Conservation (phyloP, 2,888 invertebrate species). For the Nemoura dubitans region DNA sequence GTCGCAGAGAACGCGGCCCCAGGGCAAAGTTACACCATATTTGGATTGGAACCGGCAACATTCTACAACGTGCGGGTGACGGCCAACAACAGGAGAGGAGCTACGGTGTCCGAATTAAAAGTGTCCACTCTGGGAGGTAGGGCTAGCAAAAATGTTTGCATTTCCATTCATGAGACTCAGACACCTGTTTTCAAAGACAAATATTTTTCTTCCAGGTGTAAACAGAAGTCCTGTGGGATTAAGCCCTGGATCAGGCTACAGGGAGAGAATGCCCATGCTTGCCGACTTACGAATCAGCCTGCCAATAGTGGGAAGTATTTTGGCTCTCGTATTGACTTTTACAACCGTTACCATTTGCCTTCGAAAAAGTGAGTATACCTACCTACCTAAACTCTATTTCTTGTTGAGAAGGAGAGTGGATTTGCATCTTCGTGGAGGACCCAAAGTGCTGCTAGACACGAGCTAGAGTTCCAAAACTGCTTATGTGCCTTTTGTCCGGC, state of each 20-base stretch:
- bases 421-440: too few species aligned
- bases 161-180: too few species aligned
- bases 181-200: too few species aligned
- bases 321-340: conserved; percentile 49
- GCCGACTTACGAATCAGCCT: conserved; percentile 49
- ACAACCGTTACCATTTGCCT: conserved; percentile 49
- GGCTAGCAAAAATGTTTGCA: too few species aligned
- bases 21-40: conserved; percentile 48
- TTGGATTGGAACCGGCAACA: conserved; percentile 52
- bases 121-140: conserved; percentile 53
- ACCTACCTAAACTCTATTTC: not conserved
- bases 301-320: conserved; percentile 49
- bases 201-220: conserved; percentile 45
- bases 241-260: conserved; percentile 43
- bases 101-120: conserved; percentile 50
- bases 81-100: conserved; percentile 53
- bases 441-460: too few species aligned
- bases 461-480: too few species aligned
- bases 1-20: conserved; percentile 48
- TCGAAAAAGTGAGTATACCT: conserved; percentile 48
- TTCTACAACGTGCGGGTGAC: conserved; percentile 53
- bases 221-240: conserved; percentile 44
- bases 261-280: conserved; percentile 38
- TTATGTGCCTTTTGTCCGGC: too few species aligned
- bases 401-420: too few species aligned